Evolutionary conservation across 64 coral and sea anemone genomes (phyloP).

Genomic region (Acropora yongei): DNA sequence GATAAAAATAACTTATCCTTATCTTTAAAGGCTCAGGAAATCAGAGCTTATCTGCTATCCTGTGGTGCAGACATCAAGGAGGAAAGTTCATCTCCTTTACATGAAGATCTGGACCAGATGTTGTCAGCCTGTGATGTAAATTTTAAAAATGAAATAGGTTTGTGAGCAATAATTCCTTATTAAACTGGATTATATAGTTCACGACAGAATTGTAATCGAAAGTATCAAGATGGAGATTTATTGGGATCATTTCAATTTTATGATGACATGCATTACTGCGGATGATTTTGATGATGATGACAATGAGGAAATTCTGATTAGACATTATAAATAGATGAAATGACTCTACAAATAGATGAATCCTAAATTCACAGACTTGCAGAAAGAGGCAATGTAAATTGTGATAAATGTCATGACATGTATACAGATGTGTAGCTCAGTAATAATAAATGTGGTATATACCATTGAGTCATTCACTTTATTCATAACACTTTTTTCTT

Average conservation of each 20-base stretch:
- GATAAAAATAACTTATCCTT: neutral
- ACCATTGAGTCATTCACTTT: too few species aligned
- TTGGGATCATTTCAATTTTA: too few species aligned
- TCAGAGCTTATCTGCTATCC: conserved; percentile 72
- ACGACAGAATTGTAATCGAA: neutral
- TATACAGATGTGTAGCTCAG: too few species aligned
- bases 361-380: too few species aligned
- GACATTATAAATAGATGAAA: too few species aligned
- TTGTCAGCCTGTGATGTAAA: conserved; percentile 76
- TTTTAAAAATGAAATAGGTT: conserved; percentile 79
- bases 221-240: neutral
- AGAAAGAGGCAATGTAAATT: too few species aligned
- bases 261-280: neutral
- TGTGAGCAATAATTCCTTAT: neutral
- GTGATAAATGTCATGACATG: too few species aligned
- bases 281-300: neutral
- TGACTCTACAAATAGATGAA: too few species aligned
- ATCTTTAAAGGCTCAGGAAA: conserved; percentile 74
- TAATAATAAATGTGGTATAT: too few species aligned
- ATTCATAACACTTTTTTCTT: neutral
- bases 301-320: too few species aligned
- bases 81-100: conserved; percentile 71
- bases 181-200: too few species aligned
- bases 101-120: conserved; percentile 81
- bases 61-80: conserved; percentile 82